Evolutionary conservation across 1,140 invertebrate species (phyloP).

Genomic region (Bombus impatiens): DNA sequence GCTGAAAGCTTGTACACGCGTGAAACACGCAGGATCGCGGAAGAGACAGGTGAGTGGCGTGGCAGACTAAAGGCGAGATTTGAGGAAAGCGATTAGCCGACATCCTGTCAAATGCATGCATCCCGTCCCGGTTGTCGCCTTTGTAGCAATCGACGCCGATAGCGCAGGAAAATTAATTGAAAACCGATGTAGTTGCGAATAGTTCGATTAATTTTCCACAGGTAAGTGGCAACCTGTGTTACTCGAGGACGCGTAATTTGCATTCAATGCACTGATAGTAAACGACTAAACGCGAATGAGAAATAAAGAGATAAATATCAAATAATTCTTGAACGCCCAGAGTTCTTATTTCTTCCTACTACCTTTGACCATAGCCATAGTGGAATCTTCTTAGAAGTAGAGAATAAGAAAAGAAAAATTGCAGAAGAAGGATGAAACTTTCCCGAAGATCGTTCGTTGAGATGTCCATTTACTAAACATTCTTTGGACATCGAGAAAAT

Average conservation of each 20-base stretch:
- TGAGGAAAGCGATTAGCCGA: constrained; percentile 56
- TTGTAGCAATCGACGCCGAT: constrained; percentile 44
- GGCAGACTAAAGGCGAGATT: constrained; percentile 46
- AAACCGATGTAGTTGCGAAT: neutral
- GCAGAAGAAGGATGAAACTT: neutral
- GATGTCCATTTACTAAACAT: too few species aligned
- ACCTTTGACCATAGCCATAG: neutral
- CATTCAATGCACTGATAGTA: too few species aligned
- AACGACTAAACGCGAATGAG: neutral
- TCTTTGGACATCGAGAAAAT: neutral
- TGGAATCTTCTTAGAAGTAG: neutral
- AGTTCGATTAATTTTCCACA: constrained; percentile 7
- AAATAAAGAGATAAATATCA: neutral
- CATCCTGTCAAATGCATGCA: constrained; percentile 56
- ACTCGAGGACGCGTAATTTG: neutral
- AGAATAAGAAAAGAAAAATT: neutral
- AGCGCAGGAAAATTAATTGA: constrained; percentile 26
- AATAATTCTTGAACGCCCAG: neutral
- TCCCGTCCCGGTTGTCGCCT: neutral
- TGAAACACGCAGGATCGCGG: constrained; percentile 37
- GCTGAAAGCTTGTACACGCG: constrained; percentile 23
- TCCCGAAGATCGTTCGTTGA: neutral
- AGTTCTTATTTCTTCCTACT: neutral
- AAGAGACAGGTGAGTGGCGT: constrained; percentile 48
- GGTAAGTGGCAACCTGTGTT: neutral